These are phyloP conservation scores for Bradypodion ventrale DNA, from an alignment of 2,797 vertebrate species.

Conservation along the genomic window DNA sequence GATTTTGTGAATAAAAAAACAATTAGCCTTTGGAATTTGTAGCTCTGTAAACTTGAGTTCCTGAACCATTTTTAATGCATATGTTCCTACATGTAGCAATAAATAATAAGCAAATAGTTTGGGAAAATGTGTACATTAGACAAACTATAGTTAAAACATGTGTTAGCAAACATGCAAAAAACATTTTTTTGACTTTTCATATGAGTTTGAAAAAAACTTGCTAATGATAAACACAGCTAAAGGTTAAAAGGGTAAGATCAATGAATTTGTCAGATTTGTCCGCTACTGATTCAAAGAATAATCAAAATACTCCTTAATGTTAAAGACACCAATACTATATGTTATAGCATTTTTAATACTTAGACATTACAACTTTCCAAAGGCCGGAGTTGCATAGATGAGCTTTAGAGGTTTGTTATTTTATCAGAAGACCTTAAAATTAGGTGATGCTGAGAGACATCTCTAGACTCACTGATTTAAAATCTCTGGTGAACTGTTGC, in stretches of 20 bases:
- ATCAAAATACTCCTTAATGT: too few species aligned
- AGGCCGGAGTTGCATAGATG: neutral
- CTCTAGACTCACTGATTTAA: neutral
- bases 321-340: too few species aligned
- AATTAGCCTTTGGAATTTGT: neutral
- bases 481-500: neutral
- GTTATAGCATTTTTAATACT: too few species aligned
- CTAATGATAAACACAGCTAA: too few species aligned
- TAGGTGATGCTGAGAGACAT: neutral
- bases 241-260: too few species aligned
- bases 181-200: neutral
- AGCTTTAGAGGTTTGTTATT: neutral
- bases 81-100: neutral
- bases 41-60: neutral
- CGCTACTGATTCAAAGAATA: too few species aligned
- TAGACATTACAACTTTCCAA: neutral
- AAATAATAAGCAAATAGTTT: neutral
- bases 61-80: neutral
- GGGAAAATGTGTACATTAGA: neutral
- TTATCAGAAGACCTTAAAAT: neutral
- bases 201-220: neutral
- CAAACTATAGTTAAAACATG: neutral
- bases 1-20: neutral
- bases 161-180: neutral
- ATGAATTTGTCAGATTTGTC: too few species aligned